Conservation (phyloP, 2,888 invertebrate species). For the Eupeodes latifasciatus region DNA sequence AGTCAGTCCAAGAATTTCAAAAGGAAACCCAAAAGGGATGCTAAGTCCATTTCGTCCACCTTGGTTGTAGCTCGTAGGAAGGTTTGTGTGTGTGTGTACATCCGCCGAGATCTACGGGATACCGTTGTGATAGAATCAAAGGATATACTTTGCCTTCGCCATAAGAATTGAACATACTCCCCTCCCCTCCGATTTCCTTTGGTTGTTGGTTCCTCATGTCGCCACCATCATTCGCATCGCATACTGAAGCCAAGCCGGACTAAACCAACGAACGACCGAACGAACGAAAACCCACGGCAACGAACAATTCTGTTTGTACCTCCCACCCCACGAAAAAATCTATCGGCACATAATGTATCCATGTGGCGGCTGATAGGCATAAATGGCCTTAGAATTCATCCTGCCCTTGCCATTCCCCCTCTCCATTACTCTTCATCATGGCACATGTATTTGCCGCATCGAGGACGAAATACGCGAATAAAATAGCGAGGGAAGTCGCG, state of each 20-base stretch:
- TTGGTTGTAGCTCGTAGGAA: constrained; percentile 47
- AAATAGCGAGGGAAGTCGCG: constrained; percentile 73
- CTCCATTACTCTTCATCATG: constrained; percentile 2
- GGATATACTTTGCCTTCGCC: constrained; percentile 71
- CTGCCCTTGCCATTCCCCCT: not conserved
- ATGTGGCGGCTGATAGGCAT: constrained; percentile 72
- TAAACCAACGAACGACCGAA: constrained; percentile 24
- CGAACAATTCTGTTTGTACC: constrained; percentile 24
- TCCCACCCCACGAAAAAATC: constrained; percentile 58
- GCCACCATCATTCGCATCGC: not conserved
- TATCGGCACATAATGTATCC: constrained; percentile 75
- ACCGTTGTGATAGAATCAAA: constrained; percentile 73
- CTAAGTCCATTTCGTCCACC: constrained; percentile 74
- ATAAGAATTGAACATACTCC: constrained; percentile 71
- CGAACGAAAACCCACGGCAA: constrained; percentile 42
- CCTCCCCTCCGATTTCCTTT: constrained; percentile 36
- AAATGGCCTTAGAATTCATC: constrained; percentile 66
- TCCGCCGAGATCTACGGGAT: constrained; percentile 68
- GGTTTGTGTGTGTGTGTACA: constrained; percentile 53
- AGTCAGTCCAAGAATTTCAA: constrained; percentile 74
- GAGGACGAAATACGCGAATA: constrained; percentile 69
- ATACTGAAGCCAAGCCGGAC: constrained; percentile 33
- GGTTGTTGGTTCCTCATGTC: constrained; percentile 13
- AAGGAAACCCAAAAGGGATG: constrained; percentile 75
- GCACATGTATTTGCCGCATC: constrained; percentile 55